A percentile compares a stretch with the other conserved stretches of the same genome.
Conservation (phyloP, 1,140 invertebrate genomes). For the Aphelenchoides besseyi region DNA sequence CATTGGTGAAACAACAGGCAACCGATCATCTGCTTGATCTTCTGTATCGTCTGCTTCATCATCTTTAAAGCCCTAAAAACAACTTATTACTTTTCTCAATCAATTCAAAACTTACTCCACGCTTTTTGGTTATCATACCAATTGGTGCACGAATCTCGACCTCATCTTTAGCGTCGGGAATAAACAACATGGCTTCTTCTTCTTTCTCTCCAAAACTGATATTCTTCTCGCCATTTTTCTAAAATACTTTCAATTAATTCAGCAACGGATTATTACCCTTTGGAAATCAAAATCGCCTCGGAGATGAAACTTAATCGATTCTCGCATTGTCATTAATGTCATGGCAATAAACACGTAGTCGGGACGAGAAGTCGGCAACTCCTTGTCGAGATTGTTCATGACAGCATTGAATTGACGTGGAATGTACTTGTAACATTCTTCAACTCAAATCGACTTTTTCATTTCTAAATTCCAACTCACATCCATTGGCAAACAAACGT, state of each 20-base stretch:
- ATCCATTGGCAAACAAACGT: slow-evolving; percentile 4
- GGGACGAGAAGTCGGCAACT: not conserved
- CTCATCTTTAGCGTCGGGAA: too few species aligned
- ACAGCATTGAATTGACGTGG: not conserved
- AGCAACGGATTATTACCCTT: not conserved
- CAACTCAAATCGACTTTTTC: not conserved
- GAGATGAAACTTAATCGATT: not conserved
- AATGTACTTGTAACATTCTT: slow-evolving; percentile 2
- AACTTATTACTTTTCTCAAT: too few species aligned
- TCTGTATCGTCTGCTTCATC: not conserved
- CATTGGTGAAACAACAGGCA: not conserved
- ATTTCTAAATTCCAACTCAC: too few species aligned
- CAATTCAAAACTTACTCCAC: too few species aligned
- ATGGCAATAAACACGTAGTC: slow-evolving; percentile 14
- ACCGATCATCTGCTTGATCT: too few species aligned
- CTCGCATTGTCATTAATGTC: not conserved
- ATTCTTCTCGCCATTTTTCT: slow-evolving; percentile 4
- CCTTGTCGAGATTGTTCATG: not conserved
- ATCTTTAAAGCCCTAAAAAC: too few species aligned
- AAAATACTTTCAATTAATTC: not conserved
- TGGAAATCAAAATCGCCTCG: slow-evolving; percentile 7
- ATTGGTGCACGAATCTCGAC: too few species aligned
- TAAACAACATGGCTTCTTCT: too few species aligned
- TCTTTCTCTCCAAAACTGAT: not conserved
- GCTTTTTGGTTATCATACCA: too few species aligned